phyloP scores from a whole-genome alignment of 2,888 invertebrate species.

The Parnassius smintheus region DNA sequence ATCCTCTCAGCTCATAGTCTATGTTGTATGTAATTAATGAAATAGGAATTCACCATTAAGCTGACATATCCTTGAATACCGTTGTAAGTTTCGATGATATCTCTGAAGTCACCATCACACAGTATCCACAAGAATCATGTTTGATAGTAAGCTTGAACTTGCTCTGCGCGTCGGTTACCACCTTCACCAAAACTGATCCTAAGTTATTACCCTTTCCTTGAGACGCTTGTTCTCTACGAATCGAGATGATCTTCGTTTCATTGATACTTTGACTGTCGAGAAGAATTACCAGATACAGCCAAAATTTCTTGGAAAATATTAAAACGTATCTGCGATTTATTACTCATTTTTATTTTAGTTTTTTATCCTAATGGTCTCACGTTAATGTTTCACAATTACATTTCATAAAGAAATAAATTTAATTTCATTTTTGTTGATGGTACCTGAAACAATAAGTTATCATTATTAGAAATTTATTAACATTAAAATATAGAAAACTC shows the following conservation, averaged over 20 bases:
- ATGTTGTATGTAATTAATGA: neutral
- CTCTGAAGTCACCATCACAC: conserved; percentile 79
- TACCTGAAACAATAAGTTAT: neutral
- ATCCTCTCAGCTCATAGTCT: no score
- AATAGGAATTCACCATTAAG: conserved; percentile 83
- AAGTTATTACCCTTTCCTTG: conserved; percentile 50
- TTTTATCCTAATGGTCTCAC: neutral
- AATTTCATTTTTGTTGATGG: neutral
- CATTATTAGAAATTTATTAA: no score
- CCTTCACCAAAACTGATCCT: conserved; percentile 56
- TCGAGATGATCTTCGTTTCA: conserved; percentile 63
- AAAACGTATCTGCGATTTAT: conserved; percentile 63
- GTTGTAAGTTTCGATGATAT: conserved; percentile 83
- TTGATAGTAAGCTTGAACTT: conserved; percentile 55
- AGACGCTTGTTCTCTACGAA: conserved; percentile 59
- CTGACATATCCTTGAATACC: conserved; percentile 91
- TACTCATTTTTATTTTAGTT: conserved; percentile 53
- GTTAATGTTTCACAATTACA: neutral
- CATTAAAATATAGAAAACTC: no score
- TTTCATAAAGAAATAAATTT: neutral
- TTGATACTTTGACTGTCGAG: conserved; percentile 53
- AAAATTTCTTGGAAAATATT: conserved; percentile 73
- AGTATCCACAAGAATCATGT: conserved; percentile 75
- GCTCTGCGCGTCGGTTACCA: conserved; percentile 62
- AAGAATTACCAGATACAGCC: conserved; percentile 67